A percentile compares a stretch with the other conserved stretches of the same genome.
These are phyloP conservation scores for Anableps anableps DNA, from an alignment of 2,797 vertebrate genomes.

Conservation along the genomic window DNA sequence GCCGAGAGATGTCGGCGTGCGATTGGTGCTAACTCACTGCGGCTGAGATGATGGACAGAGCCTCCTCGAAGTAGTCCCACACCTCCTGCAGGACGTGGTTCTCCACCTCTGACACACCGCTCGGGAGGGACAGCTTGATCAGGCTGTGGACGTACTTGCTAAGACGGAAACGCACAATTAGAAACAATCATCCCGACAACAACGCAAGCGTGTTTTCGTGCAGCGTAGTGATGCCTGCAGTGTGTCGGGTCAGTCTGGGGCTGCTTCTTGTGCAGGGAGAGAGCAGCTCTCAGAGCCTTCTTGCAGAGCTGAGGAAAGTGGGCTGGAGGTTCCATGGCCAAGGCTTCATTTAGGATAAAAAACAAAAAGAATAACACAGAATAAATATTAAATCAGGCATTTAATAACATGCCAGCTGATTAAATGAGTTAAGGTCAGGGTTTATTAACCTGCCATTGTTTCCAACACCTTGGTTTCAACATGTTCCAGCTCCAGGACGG, in stretches of 20 bases:
- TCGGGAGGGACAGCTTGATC: slow-evolving; percentile 88
- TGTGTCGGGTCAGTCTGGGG: slow-evolving; percentile 76
- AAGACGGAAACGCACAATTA: slow-evolving; percentile 33
- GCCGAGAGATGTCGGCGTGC: slow-evolving; percentile 54
- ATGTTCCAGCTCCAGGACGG: slow-evolving; percentile 85
- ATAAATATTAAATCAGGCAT: too few species aligned
- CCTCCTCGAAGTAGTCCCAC: slow-evolving; percentile 90
- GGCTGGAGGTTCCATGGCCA: slow-evolving; percentile 92
- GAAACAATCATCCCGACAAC: slow-evolving; percentile 2
- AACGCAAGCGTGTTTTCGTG: slow-evolving; percentile 6
- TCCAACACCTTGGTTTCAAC: slow-evolving; percentile 87
- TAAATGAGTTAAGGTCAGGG: not conserved
- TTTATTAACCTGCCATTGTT: slow-evolving; percentile 85
- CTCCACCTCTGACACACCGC: slow-evolving; percentile 79
- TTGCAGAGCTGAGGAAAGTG: slow-evolving; percentile 87
- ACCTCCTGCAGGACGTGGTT: slow-evolving; percentile 84
- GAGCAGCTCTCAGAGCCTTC: slow-evolving; percentile 86
- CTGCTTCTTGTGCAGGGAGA: slow-evolving; percentile 85
- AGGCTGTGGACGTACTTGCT: slow-evolving; percentile 91
- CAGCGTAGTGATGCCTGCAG: slow-evolving; percentile 81
- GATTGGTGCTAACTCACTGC: slow-evolving; percentile 85
- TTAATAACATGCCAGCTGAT: too few species aligned
- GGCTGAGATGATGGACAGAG: slow-evolving; percentile 81
- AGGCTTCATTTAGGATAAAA: slow-evolving; percentile 68
- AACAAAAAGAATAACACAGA: not conserved